Percentiles rank a stretch among this genome's conserved stretches.
phyloP scores from a whole-genome alignment of 2,113 vertebrate genomes.

The Corythornis madagascariensis region DNA sequence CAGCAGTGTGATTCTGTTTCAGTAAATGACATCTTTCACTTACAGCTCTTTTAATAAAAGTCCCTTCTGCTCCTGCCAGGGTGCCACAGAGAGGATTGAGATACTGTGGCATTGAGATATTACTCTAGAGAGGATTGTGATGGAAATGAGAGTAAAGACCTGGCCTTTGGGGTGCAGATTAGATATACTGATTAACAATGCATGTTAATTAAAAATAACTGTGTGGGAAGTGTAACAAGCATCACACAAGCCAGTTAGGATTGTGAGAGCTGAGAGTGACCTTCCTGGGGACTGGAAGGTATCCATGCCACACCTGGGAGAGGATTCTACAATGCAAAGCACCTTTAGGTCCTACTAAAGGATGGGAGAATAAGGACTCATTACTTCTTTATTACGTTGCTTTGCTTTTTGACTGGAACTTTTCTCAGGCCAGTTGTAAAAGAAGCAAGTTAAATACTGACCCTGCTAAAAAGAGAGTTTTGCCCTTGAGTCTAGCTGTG shows the following conservation, averaged over 20 bases:
- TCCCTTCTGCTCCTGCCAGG: neutral
- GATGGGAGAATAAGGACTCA: neutral
- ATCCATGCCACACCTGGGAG: neutral
- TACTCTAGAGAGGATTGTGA: neutral
- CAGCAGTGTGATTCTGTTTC: neutral
- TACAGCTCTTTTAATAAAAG: neutral
- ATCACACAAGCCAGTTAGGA: neutral
- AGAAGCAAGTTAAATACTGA: neutral
- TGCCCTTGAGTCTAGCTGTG: neutral
- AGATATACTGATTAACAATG: neutral
- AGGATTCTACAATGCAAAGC: neutral
- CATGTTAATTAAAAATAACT: neutral
- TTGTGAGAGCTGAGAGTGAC: neutral
- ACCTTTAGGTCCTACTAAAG: neutral
- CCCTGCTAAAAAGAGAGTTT: neutral
- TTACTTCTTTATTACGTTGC: neutral
- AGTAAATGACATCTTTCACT: neutral
- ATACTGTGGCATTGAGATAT: neutral
- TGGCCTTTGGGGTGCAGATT: neutral
- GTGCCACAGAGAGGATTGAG: neutral
- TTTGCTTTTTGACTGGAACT: neutral
- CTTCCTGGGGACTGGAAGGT: neutral
- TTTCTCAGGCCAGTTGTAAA: conserved; percentile 3
- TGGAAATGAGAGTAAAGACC: neutral
- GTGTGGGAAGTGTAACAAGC: neutral